Percentiles rank a stretch among this genome's conserved stretches.
Conservation (phyloP, 2,888 invertebrate genomes). For the Molorchus minor region DNA sequence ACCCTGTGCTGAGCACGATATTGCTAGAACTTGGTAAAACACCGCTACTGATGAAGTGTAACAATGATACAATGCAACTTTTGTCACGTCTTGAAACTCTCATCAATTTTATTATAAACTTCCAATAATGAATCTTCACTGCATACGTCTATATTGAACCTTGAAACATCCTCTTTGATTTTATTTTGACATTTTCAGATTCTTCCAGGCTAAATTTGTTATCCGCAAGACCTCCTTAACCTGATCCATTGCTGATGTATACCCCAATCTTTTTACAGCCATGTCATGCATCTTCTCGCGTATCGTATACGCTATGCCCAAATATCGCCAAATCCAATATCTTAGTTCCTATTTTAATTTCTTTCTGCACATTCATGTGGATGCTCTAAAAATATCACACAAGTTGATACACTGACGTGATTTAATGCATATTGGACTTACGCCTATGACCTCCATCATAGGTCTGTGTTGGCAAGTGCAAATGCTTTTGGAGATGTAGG, state of each 20-base stretch:
- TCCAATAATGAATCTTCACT: constrained; percentile 49
- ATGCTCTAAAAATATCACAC: constrained; percentile 61
- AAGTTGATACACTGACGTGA: background rate
- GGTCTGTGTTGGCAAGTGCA: constrained; percentile 55
- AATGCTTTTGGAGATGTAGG: constrained; percentile 36
- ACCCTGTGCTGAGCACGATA: constrained; percentile 66
- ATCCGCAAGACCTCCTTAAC: constrained; percentile 48
- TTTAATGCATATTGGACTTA: constrained; percentile 36
- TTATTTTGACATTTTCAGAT: constrained; percentile 19
- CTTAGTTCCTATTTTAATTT: constrained; percentile 64
- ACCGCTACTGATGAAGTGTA: constrained; percentile 64
- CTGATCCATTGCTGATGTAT: constrained; percentile 41
- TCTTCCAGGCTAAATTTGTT: constrained; percentile 38
- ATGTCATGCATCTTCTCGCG: constrained; percentile 64
- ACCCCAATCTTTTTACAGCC: constrained; percentile 64
- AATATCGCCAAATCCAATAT: constrained; percentile 71
- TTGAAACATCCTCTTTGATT: constrained; percentile 37
- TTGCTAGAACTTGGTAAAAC: constrained; percentile 66
- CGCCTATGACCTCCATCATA: constrained; percentile 53
- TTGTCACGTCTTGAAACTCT: constrained; percentile 36
- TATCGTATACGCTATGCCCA: constrained; percentile 70
- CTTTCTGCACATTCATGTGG: constrained; percentile 60
- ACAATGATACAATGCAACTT: constrained; percentile 51
- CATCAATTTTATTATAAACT: constrained; percentile 59
- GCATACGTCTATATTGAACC: constrained; percentile 56